Evolutionary conservation across 2,888 invertebrate genomes (phyloP).

Genomic region (Steinernema hermaphroditum): DNA sequence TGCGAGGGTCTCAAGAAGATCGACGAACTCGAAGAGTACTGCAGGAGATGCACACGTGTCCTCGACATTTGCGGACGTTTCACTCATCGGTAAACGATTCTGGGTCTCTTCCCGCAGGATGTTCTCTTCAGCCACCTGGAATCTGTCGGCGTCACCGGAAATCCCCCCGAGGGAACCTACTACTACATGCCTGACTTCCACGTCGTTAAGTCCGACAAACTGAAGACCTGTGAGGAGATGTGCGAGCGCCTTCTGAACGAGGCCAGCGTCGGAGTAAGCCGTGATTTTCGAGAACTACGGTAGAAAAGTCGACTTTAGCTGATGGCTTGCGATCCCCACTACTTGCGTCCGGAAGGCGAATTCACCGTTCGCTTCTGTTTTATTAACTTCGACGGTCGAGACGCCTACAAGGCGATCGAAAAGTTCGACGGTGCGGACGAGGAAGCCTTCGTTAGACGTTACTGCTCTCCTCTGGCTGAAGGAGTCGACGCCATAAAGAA

Average conservation of each 20-base stretch:
- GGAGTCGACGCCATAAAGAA: slow-evolving; percentile 63
- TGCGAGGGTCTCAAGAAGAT: slow-evolving; percentile 60
- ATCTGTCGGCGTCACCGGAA: slow-evolving; percentile 62
- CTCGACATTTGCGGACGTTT: slow-evolving; percentile 59
- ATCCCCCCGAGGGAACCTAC: slow-evolving; percentile 63
- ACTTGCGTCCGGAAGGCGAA: slow-evolving; percentile 63
- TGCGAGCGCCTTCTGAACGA: slow-evolving; percentile 64
- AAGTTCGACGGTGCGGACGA: slow-evolving; percentile 50
- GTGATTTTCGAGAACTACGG: too few species aligned
- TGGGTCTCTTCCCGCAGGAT: neutral
- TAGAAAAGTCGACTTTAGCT: too few species aligned
- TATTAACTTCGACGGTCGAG: slow-evolving; percentile 66
- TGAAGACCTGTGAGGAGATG: slow-evolving; percentile 64
- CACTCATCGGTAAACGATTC: slow-evolving; percentile 36
- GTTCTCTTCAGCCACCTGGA: slow-evolving; percentile 64
- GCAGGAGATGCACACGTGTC: slow-evolving; percentile 63
- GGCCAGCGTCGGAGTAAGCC: slow-evolving; percentile 66
- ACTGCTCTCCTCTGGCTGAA: slow-evolving; percentile 59
- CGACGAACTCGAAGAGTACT: slow-evolving; percentile 61
- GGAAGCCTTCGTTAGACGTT: slow-evolving; percentile 60
- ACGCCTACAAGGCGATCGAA: slow-evolving; percentile 65
- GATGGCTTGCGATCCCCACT: slow-evolving; percentile 67
- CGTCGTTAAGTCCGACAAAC: slow-evolving; percentile 53
- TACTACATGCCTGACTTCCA: slow-evolving; percentile 67
- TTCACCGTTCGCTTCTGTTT: slow-evolving; percentile 66